phyloP scores from a whole-genome alignment of 2,888 invertebrate species.

The Conops quadrifasciatus region DNA sequence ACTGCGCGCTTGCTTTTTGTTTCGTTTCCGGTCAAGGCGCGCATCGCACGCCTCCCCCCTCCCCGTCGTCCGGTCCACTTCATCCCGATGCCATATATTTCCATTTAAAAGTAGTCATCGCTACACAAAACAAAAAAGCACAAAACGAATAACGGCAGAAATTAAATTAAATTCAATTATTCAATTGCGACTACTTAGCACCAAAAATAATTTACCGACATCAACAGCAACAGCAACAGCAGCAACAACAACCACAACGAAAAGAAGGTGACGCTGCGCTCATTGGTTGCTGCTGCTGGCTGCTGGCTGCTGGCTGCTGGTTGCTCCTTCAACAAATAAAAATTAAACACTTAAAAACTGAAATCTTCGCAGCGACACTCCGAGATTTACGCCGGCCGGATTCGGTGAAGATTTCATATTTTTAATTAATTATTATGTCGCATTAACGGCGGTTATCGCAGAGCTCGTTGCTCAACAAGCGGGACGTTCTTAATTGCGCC shows the following conservation, averaged over 20 bases:
- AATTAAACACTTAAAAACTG: slow-evolving; percentile 35
- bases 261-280: no score
- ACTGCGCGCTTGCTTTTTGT: no score
- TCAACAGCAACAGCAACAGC: background rate
- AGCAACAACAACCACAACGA: background rate
- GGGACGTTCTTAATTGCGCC: slow-evolving; percentile 50
- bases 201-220: slow-evolving; percentile 32
- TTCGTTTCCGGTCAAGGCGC: slow-evolving; percentile 16
- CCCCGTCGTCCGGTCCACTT: no score
- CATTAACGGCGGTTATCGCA: slow-evolving; percentile 50
- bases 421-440: slow-evolving; percentile 55
- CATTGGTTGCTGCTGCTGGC: no score
- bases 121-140: slow-evolving; percentile 13
- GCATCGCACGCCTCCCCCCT: background rate
- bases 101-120: background rate
- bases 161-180: slow-evolving; percentile 34
- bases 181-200: slow-evolving; percentile 34
- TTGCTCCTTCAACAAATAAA: slow-evolving; percentile 17
- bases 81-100: no score
- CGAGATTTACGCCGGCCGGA: slow-evolving; percentile 11
- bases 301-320: background rate
- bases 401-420: slow-evolving; percentile 6
- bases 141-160: slow-evolving; percentile 20
- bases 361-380: slow-evolving; percentile 26
- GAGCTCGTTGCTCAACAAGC: slow-evolving; percentile 43